Evolutionary conservation across 2,113 vertebrate species (phyloP).

Genomic region (Takifugu flavidus): DNA sequence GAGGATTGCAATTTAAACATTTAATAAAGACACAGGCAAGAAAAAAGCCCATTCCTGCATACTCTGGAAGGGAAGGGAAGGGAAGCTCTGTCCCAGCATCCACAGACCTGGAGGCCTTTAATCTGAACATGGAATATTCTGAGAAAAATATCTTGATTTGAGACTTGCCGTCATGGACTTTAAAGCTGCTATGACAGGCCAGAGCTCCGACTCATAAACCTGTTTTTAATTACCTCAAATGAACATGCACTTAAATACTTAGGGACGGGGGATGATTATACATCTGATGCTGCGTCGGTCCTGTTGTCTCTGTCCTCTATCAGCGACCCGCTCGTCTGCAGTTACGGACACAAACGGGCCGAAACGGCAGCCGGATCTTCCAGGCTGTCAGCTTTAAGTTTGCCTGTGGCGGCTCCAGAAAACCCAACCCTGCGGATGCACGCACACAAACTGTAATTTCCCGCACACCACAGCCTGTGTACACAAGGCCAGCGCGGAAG

Average conservation of each 20-base stretch:
- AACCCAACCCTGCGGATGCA: constrained; percentile 25
- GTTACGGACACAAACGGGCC: constrained; percentile 3
- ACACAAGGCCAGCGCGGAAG: constrained; percentile 35
- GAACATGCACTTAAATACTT: not conserved
- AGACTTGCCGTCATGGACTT: not conserved
- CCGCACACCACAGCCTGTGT: constrained; percentile 50
- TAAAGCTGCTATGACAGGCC: not conserved
- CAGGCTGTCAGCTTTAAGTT: constrained; percentile 20
- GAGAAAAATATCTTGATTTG: not conserved
- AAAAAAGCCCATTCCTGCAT: not conserved
- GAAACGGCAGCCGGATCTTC: constrained; percentile 21
- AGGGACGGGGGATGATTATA: not conserved
- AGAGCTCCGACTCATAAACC: not conserved
- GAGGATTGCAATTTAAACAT: not conserved
- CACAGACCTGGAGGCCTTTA: not conserved
- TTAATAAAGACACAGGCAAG: not conserved
- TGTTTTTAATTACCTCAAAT: not conserved
- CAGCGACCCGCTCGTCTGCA: constrained; percentile 6
- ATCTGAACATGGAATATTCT: not conserved
- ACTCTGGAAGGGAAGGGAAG: not conserved
- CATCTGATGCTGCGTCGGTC: too few relatives aligned
- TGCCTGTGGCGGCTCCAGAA: constrained; percentile 31
- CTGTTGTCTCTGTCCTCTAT: constrained; percentile 5
- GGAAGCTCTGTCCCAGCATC: not conserved
- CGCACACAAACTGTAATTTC: constrained; percentile 25